phyloP scores from a whole-genome alignment of 2,113 vertebrate genomes.

The Pardalotus punctatus region DNA sequence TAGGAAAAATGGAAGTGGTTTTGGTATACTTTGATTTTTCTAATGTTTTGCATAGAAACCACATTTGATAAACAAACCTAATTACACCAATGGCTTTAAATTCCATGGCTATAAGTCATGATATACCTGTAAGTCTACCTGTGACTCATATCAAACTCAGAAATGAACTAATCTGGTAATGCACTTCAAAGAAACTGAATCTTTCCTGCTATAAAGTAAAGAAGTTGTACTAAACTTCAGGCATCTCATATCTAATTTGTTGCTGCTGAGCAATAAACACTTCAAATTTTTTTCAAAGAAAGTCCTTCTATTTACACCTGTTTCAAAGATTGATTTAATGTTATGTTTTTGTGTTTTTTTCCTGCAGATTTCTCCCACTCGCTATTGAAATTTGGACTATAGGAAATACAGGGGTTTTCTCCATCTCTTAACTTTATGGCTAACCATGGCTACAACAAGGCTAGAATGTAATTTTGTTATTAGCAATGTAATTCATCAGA shows the following conservation, averaged over 20 bases:
- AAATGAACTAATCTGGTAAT: not conserved
- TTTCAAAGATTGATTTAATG: not conserved
- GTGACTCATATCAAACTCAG: not conserved
- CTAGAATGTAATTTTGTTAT: not conserved
- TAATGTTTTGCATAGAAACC: not conserved
- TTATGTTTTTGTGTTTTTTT: not conserved
- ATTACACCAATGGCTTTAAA: not conserved
- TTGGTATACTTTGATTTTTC: not conserved
- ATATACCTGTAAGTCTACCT: not conserved
- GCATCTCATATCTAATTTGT: not conserved
- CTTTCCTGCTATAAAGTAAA: not conserved
- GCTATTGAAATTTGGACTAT: not conserved
- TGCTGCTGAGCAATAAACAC: not conserved
- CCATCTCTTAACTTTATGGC: not conserved
- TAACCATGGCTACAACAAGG: not conserved
- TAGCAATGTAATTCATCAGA: not conserved
- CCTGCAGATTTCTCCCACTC: not conserved
- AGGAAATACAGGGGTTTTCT: not conserved
- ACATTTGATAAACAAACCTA: not conserved
- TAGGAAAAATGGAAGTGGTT: not conserved
- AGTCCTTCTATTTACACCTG: not conserved
- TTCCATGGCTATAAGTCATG: not conserved
- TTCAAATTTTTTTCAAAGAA: not conserved
- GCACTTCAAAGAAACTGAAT: not conserved
- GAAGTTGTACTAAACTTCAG: not conserved